These are phyloP conservation scores for Phanerotoma sp. DNA, from an alignment of 2,888 invertebrate genomes.

Conservation along the genomic window DNA sequence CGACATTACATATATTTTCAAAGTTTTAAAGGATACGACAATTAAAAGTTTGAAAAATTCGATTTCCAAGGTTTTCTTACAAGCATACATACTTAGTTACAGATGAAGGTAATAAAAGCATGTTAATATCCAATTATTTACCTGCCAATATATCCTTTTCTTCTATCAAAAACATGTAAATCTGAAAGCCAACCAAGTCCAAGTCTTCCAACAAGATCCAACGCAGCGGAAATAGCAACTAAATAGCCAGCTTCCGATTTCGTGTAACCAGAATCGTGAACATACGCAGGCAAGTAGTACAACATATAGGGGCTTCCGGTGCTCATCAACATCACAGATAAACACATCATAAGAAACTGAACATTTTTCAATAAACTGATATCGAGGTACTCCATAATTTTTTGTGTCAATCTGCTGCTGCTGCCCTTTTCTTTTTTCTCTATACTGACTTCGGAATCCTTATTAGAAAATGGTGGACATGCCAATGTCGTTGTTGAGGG, in stretches of 20 bases:
- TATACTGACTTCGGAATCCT: too few species aligned
- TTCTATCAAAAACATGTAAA: constrained; percentile 69
- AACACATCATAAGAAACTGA: constrained; percentile 70
- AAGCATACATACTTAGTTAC: too few species aligned
- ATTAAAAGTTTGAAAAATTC: background rate
- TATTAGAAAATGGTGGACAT: constrained; percentile 36
- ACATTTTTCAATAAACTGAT: constrained; percentile 68
- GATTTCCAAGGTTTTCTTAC: too few species aligned
- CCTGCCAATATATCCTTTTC: constrained; percentile 73
- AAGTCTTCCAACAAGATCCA: constrained; percentile 71
- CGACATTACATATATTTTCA: too few species aligned
- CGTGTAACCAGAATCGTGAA: constrained; percentile 66
- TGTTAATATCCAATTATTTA: constrained; percentile 44
- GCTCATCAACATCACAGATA: constrained; percentile 74
- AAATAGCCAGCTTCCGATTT: constrained; percentile 67
- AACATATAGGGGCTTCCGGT: constrained; percentile 76
- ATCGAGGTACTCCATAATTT: constrained; percentile 64
- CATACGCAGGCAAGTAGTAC: constrained; percentile 75
- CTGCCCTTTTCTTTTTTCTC: too few species aligned
- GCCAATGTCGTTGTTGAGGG: constrained; percentile 44
- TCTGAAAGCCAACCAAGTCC: constrained; percentile 76
- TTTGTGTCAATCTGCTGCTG: constrained; percentile 52
- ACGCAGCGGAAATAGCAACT: constrained; percentile 73
- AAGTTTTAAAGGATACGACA: constrained; percentile 42
- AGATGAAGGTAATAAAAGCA: background rate